Percentiles rank a stretch among this genome's conserved stretches.
phyloP scores from a whole-genome alignment of 64 coral and sea anemone genomes.

The Stichodactyla helianthus region DNA sequence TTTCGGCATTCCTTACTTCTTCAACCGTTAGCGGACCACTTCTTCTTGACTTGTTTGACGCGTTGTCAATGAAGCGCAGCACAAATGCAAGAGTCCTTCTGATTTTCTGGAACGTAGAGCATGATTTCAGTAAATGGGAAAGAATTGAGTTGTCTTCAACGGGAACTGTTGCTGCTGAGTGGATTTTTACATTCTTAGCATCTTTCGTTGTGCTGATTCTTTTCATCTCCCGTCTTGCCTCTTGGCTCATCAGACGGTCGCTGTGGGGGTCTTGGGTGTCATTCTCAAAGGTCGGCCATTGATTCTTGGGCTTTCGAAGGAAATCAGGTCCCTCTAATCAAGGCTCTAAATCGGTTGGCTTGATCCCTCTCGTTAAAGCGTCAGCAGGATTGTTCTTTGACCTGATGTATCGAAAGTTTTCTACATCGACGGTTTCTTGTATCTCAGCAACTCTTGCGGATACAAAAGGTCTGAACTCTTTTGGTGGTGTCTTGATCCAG shows the following conservation, averaged over 20 bases:
- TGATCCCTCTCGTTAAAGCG: conserved; percentile 54
- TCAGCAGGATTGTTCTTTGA: conserved; percentile 51
- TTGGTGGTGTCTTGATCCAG: conserved; percentile 45
- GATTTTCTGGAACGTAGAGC: conserved; percentile 22
- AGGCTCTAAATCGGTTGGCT: not conserved
- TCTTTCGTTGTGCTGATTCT: not conserved
- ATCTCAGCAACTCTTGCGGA: conserved; percentile 48
- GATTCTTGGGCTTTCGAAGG: not conserved
- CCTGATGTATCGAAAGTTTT: conserved; percentile 37
- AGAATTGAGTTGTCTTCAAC: conserved; percentile 32
- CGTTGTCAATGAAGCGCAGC: conserved; percentile 22
- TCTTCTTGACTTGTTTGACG: conserved; percentile 5
- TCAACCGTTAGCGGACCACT: conserved; percentile 9
- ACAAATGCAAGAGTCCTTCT: conserved; percentile 41
- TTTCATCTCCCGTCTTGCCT: not conserved
- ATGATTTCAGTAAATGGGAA: conserved; percentile 24
- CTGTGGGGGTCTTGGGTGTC: not conserved
- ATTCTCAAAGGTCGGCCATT: conserved; percentile 34
- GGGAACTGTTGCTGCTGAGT: not conserved
- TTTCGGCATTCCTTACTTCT: conserved; percentile 40
- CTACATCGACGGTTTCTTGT: conserved; percentile 35
- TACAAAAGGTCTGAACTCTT: conserved; percentile 58
- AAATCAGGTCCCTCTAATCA: conserved; percentile 41
- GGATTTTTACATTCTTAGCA: not conserved
- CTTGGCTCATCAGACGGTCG: not conserved